Evolutionary conservation across 1,140 invertebrate genomes (phyloP), one percentile per base, ranked within the genome.

Genomic region (Bombus balteatus): DNA sequence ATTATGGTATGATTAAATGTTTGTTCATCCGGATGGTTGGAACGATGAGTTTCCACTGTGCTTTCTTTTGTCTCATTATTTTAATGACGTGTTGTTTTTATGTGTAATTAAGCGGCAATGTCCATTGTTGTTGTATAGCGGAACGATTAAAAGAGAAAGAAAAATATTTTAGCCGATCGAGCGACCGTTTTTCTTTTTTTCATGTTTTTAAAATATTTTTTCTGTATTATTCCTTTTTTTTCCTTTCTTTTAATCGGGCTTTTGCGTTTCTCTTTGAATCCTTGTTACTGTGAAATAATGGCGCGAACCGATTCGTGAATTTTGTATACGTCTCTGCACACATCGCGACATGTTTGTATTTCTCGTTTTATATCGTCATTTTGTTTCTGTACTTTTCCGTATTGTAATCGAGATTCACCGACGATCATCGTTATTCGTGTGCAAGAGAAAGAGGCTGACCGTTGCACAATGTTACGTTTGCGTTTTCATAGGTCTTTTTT

Each of bases 71-170:
- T 62, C 75, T 34, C n/a, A 37, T 59, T 66, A 62, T 62, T 62
- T 34, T 37, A 71, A 66, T 68, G n/a, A 53, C 22, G 32, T 57
- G 75, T 84, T 59, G 68, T 53, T 71, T 62, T 80, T 59, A 41
- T 18, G 18, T 62, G 71, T 72, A n/a, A 70, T 66, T 53, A 65
- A 74, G 57, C 47, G 70, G 47, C 83, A 65, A 62, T 68, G 41
- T 18, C 18, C 57, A 22, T 85, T 68, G 53, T 71, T 81, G 70
- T 85, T 85, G 37, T 57, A 77, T 62, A 59, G 75, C 76, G 41
- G 34, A 37, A 37, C 41, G 39, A 72, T 80, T 83, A 66, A 65
- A 32, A 57, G 34, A 77, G 25, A 18, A 75, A 32, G 53, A 32
- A 70, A 34, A 70, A 80, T 80, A 34, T 80, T 70, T 65, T 66